Evolutionary conservation across 2,888 invertebrate genomes (phyloP), one percentile per base, ranked within the genome.

Genomic region (Orthosia cruda): DNA sequence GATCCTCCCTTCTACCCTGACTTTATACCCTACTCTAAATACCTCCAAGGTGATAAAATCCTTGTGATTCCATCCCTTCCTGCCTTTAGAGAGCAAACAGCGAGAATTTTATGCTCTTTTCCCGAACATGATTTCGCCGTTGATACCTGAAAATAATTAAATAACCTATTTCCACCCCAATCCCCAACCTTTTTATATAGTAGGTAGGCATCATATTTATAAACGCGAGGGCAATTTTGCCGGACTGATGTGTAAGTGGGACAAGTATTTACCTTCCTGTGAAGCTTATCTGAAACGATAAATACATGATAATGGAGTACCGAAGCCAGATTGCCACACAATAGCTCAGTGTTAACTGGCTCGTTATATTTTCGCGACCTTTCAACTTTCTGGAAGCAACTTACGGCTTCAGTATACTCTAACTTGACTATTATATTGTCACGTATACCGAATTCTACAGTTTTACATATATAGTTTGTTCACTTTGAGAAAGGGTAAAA

Each of bases 301-400:
- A 54, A 71, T 59, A 71, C 62, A 67, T 64, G 55, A 74, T 68
- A 84, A 68, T 62, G 50, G 67, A 54, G 54, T 55, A 12, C 57
- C 40, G 57, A 67, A 47, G 40, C 54, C 73, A 72, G 71, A 58
- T 84, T 74, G 77, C 54, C 57, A 54, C 67, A 85, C 74, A 77
- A 75, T 83, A 55, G 62, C 67, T 65, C 52, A 50, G 45, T 75
- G 68, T 73, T 71, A 82, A 87, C 77, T 74, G 64, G 49, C 61
- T 75, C 57, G 69, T 80, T 75, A 72, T 77, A 74, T 67, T 77
- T 75, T 45, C 58, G 55, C 70, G 70, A 78, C 75, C 69, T 74
- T 77, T 70, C 67, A 55, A 63, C 64, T 72, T 70, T 68, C 26
- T 61, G 40, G 16, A 40, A 59, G 61, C 58, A 58, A 55, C 69